These are phyloP conservation scores for Aleiodes alternator DNA, from an alignment of 2,888 invertebrate species.

Conservation along the genomic window DNA sequence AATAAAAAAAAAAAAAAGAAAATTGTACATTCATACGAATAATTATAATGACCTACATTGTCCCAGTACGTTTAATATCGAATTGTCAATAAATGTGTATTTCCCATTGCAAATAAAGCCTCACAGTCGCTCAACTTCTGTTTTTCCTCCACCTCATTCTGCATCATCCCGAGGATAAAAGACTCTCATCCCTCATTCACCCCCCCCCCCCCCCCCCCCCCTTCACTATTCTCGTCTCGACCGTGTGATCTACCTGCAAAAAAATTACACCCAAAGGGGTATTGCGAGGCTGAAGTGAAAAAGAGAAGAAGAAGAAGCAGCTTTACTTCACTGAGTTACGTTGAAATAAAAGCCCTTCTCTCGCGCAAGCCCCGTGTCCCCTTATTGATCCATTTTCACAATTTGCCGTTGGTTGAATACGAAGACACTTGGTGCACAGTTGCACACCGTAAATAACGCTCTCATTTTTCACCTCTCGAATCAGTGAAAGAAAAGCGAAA, in stretches of 20 bases:
- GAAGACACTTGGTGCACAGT: constrained; percentile 60
- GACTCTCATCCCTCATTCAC: not conserved
- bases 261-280: not conserved
- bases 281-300: not conserved
- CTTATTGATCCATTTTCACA: constrained; percentile 69
- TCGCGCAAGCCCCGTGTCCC: constrained; percentile 67
- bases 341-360: constrained; percentile 46
- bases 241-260: too few relatives aligned
- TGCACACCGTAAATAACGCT: constrained; percentile 66
- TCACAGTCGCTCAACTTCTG: constrained; percentile 2
- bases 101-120: not conserved
- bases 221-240: too few relatives aligned
- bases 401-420: constrained; percentile 53
- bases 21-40: constrained; percentile 4
- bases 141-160: not conserved
- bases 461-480: constrained; percentile 16
- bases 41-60: constrained; percentile 17
- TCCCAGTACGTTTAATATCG: not conserved
- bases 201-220: not conserved
- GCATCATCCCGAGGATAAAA: not conserved
- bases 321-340: constrained; percentile 4
- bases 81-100: constrained; percentile 8
- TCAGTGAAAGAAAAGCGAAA: not conserved
- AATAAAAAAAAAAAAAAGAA: not conserved
- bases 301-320: not conserved